These are phyloP conservation scores for Antechinus stuartii DNA, from an alignment of 2,113 vertebrate genomes.

Conservation along the genomic window DNA sequence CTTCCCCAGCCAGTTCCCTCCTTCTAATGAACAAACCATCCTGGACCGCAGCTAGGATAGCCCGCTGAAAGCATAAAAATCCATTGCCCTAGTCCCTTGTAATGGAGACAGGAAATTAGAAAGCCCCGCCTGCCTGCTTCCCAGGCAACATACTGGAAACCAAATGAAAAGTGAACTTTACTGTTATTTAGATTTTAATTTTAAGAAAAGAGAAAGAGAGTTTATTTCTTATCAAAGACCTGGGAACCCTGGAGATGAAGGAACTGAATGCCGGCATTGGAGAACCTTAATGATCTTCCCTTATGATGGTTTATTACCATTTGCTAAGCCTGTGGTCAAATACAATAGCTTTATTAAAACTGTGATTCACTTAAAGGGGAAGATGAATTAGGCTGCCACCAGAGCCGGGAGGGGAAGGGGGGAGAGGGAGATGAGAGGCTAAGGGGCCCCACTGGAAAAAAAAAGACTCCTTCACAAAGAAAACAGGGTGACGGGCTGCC, in stretches of 20 bases:
- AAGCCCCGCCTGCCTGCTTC: conserved; percentile 77
- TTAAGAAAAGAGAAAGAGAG: conserved; percentile 68
- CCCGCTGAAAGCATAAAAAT: conserved; percentile 39
- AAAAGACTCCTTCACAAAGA: conserved; percentile 35
- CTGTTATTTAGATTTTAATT: conserved; percentile 84
- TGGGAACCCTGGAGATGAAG: conserved; percentile 80
- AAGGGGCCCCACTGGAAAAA: neutral
- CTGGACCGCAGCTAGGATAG: conserved; percentile 61
- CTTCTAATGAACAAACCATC: conserved; percentile 28
- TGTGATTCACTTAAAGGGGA: conserved; percentile 74
- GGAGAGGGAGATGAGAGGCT: neutral
- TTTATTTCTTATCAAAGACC: conserved; percentile 82
- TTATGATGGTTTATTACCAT: conserved; percentile 82
- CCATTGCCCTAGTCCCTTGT: conserved; percentile 65
- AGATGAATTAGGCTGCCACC: conserved; percentile 72
- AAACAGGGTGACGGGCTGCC: neutral
- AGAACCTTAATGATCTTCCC: conserved; percentile 84
- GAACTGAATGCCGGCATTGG: conserved; percentile 75
- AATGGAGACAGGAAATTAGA: conserved; percentile 77
- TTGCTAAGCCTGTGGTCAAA: conserved; percentile 85
- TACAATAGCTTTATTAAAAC: conserved; percentile 86
- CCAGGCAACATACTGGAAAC: conserved; percentile 81
- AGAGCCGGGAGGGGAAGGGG: conserved; percentile 60
- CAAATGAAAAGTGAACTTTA: conserved; percentile 81
- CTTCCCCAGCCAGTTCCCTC: neutral